Evolutionary conservation across 1,140 invertebrate genomes (phyloP), one percentile per base, ranked within the genome.

Genomic region (Propsilocerus akamusi): DNA sequence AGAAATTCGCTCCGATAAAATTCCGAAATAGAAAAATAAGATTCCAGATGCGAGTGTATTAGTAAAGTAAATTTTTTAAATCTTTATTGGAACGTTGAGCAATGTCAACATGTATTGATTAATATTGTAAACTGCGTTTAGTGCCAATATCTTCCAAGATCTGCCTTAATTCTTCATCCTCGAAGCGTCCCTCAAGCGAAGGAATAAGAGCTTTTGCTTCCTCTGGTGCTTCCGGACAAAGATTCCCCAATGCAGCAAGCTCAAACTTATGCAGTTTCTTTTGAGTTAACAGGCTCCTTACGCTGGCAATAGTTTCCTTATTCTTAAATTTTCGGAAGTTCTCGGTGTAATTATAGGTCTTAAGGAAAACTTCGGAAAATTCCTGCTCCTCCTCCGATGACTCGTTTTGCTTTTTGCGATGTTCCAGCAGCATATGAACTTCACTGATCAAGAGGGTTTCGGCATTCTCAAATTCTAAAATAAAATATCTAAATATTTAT

Each of bases 211-310:
- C 85, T 70, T 97, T 97, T 0, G 93, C 93, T 72, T 99, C 95
- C 63, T 98, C 95, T 1, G 93, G 84, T 20, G 88, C 93, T 72
- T 99, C 94, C 0, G 97, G 97, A 65, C 93, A 97, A 3, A 99
- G 68, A 71, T 99, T 99, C 2, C 94, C 94, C 49, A 99, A 71
- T 22, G 94, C 89, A 3, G 97, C 95, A 20, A 99, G 70, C 67
- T 99, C 97, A 72, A 98, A 99, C 71, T 99, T 98, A 66, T 99
- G 96, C 8, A 99, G 68, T 62, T 96, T 94, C 60, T 96, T 97
- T 61, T 88, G 85, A 68, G 84, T 85, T n/a, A 96, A 67, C 50
- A 95, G 75, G 83, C 81, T 86, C 70, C 96, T 75, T 6, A 99
- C 90, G 46, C 92, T 85, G 49, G 87, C 77, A 51, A 99, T 99